These are phyloP conservation scores for Varecia variegata DNA, from an alignment of 2,797 vertebrate species.

Conservation along the genomic window DNA sequence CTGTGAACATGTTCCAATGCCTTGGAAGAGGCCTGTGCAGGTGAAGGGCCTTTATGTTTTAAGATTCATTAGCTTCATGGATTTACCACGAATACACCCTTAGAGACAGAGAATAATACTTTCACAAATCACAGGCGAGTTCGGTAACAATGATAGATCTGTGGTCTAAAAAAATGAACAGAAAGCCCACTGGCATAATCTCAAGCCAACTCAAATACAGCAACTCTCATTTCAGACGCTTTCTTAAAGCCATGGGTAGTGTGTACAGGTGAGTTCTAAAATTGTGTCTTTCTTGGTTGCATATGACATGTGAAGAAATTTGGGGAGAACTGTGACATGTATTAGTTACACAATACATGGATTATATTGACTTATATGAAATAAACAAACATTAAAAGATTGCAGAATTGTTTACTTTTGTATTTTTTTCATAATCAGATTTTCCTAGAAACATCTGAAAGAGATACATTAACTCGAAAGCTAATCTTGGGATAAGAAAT, in stretches of 20 bases:
- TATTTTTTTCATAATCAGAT: conserved; percentile 6
- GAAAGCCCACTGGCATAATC: neutral
- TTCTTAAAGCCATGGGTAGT: neutral
- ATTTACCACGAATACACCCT: neutral
- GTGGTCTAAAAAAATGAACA: neutral
- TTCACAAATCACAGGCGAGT: neutral
- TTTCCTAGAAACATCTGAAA: neutral
- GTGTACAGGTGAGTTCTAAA: neutral
- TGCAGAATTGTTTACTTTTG: neutral
- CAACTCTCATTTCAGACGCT: neutral
- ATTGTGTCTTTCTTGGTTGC: neutral
- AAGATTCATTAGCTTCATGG: neutral
- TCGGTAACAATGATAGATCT: neutral
- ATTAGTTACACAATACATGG: neutral
- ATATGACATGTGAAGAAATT: neutral
- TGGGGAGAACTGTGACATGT: neutral
- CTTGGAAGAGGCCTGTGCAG: neutral
- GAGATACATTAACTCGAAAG: neutral
- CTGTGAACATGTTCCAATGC: neutral
- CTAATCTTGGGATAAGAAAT: conserved; percentile 10
- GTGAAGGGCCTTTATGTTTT: neutral
- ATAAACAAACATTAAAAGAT: neutral
- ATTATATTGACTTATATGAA: neutral
- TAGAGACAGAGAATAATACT: neutral
- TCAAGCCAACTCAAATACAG: neutral